Base-by-base conservation (phyloP, 2,888 invertebrate genomes). In the Euclidia mi region DNA sequence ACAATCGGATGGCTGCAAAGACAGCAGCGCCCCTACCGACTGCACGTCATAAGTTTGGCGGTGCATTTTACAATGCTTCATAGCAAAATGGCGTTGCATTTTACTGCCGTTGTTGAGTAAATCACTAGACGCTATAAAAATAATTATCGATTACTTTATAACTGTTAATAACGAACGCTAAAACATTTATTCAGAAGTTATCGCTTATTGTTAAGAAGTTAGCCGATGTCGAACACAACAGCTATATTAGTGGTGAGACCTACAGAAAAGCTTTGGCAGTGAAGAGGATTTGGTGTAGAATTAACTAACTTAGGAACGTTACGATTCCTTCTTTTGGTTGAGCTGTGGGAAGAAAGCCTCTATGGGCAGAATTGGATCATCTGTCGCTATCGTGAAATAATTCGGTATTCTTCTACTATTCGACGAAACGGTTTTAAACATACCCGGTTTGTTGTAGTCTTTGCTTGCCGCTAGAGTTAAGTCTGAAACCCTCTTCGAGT, bases 261-360 rank as follows among this genome's bases (percentile, higher is more conserved):
- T 78, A 69, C 9, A 66, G 72, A 72, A 60, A 75, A 83, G 72
- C 94, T 94, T 94, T 94, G 94, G 94, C 89, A 91, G 91, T 88
- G 69, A 74, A 87, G 82, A 83, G 77, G 79, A 85, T 92, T 93
- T 91, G 91, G 90, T 87, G 56, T 58, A 52, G n/a, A 78, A 68
- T 77, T 79, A 81, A 75, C 74, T 81, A 80, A 65, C 20, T 68
- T 67, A 86, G 84, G 78, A 85, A 87, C 77, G 47, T 89, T 91
- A 94, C 64, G 92, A 83, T 84, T 95, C 93, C 87, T 95, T 95
- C 85, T 95, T 96, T 85, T 95, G 95, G 70, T 96, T 95, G 42
- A 97, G 84, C 80, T 96, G 96, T 12, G 97, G 96, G 81, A 97
- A 97, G 87, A 97, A 97, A 0, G 97, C 97, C 87, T 97, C 97